phyloP scores from a whole-genome alignment of 2,797 vertebrate genomes.

The Periparus ater region DNA sequence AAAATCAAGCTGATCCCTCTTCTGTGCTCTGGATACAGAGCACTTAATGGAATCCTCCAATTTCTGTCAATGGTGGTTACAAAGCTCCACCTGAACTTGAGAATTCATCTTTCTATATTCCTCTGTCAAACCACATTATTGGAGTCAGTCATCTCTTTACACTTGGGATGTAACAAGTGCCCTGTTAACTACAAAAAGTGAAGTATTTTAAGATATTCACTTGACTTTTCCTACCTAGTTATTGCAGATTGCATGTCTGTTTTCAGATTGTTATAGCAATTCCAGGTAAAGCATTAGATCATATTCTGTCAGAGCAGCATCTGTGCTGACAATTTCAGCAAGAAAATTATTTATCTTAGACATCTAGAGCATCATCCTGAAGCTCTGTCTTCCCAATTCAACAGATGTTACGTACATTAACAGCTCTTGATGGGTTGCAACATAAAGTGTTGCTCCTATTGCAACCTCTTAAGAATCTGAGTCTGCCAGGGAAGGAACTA shows the following conservation, averaged over 20 bases:
- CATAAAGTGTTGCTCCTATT: background rate
- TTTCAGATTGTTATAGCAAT: background rate
- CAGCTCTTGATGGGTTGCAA: background rate
- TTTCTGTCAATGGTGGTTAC: background rate
- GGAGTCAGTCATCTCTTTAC: background rate
- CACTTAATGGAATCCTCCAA: background rate
- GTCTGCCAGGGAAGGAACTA: background rate
- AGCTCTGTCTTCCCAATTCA: constrained; percentile 3
- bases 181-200: background rate
- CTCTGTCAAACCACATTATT: background rate
- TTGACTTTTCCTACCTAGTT: background rate
- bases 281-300: background rate
- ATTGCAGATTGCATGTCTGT: background rate
- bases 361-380: background rate
- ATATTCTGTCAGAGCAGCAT: background rate
- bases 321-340: constrained; percentile 12
- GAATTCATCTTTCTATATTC: background rate
- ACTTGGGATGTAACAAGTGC: background rate
- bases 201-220: background rate
- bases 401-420: background rate
- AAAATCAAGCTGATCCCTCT: background rate
- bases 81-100: background rate
- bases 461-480: background rate
- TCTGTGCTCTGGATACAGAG: background rate
- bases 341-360: background rate